A percentile compares a stretch with the other conserved stretches of the same genome.
Evolutionary conservation across 2,797 vertebrate species (phyloP).

Genomic region (Aplochiton taeniatus): DNA sequence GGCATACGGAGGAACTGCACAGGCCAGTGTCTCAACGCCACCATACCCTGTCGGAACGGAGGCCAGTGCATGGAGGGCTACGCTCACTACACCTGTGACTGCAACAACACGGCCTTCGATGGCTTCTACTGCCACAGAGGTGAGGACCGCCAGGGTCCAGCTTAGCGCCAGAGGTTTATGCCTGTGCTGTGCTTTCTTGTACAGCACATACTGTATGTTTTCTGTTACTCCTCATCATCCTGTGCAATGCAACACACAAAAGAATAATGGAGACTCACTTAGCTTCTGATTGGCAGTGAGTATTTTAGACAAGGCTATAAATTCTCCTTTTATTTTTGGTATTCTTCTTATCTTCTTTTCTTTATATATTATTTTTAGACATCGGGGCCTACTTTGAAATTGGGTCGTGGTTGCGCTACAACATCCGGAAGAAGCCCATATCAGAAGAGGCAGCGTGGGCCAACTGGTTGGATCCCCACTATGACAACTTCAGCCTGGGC

Average conservation of each 20-base stretch:
- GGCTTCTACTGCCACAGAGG: slow-evolving; percentile 94
- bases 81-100: slow-evolving; percentile 93
- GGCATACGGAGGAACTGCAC: slow-evolving; percentile 92
- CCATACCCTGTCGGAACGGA: slow-evolving; percentile 88
- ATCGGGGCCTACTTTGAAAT: slow-evolving; percentile 92
- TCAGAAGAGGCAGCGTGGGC: slow-evolving; percentile 86
- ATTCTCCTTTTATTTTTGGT: too few relatives aligned
- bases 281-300: too few relatives aligned
- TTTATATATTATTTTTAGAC: slow-evolving; percentile 70
- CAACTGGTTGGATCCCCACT: slow-evolving; percentile 86
- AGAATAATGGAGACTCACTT: too few relatives aligned
- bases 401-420: slow-evolving; percentile 90
- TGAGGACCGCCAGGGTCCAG: slow-evolving; percentile 71
- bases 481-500: slow-evolving; percentile 83
- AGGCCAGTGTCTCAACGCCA: slow-evolving; percentile 86
- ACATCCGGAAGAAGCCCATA: slow-evolving; percentile 86
- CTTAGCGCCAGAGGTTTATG: too few relatives aligned
- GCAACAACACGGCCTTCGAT: slow-evolving; percentile 91
- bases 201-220: too few relatives aligned
- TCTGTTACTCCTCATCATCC: too few relatives aligned
- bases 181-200: not conserved
- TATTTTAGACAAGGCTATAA: too few relatives aligned
- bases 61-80: slow-evolving; percentile 94
- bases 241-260: too few relatives aligned
- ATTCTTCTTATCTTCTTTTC: too few relatives aligned